Evolutionary conservation across 2,113 vertebrate genomes (phyloP), one percentile per base, ranked within the genome.

Genomic region (Columba livia): DNA sequence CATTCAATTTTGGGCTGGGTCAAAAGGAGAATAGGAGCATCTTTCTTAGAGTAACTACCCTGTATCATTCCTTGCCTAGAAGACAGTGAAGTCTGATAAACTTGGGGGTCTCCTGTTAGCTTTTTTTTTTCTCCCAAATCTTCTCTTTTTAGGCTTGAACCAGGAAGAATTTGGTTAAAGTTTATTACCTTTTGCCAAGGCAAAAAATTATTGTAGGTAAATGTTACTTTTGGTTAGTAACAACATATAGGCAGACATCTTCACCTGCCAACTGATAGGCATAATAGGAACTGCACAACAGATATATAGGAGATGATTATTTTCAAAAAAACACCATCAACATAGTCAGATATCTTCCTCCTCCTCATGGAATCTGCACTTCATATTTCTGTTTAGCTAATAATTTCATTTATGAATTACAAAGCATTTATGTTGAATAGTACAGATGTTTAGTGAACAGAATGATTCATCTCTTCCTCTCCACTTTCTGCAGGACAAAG

Each of bases 401-500:
- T 75, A 89, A 93, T 88, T 53, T 61, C 80, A 56, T 75, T 81
- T 87, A 84, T 92, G 83, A 72, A 36, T 92, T 94, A 69, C 81
- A 96, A 97, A 96, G 47, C 40, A 91, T 96, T 96, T 87, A 91
- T 96, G 84, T 94, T 96, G 96, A 98, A 74, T 71, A 91, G 91
- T 96, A 96, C 95, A 97, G 94, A 96, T 86, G 95, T 96, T 90
- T 74, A 70, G 60, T 94, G 85, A 74, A 94, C 79, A 92, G 94
- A 77, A 93, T 87, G 93, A 97, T 92, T 96, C 81, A 93, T 95
- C 92, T 94, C 84, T 92, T 97, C 93, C 92, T 92, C 50, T 79
- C 66, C 56, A 81, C 60, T 92, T 95, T 91, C 60, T 80, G 48
- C 10, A 86, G 70, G 73, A 95, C 54, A 94, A 97, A 97, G 88